Percentiles rank a stretch among this genome's conserved stretches.
Conservation (phyloP, 2,888 invertebrate genomes). For the Polia nebulosa region DNA sequence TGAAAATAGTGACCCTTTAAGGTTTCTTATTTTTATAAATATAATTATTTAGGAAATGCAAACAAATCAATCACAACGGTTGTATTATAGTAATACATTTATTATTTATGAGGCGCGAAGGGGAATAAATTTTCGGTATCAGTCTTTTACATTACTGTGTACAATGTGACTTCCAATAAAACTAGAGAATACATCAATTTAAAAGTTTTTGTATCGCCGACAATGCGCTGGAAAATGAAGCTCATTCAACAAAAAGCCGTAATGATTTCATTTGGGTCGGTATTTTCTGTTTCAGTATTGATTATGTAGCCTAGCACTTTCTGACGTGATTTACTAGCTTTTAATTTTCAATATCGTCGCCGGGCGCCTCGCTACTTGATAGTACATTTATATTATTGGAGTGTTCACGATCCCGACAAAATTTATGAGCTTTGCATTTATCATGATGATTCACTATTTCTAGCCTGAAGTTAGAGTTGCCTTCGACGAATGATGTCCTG, state of each 20-base stretch:
- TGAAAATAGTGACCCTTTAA: background rate
- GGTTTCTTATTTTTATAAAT: conserved; percentile 3
- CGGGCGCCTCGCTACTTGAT: conserved; percentile 38
- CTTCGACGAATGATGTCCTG: conserved; percentile 95
- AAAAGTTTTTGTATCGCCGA: conserved; percentile 1
- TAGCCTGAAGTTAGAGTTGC: conserved; percentile 94
- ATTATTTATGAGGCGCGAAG: background rate
- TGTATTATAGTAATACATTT: conserved; percentile 17
- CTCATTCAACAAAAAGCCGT: background rate
- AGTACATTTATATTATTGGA: conserved; percentile 60
- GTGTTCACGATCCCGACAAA: conserved; percentile 91
- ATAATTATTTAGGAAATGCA: conserved; percentile 30
- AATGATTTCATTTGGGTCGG: background rate
- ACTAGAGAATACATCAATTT: background rate
- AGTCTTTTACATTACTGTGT: conserved; percentile 37
- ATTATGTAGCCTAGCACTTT: conserved; percentile 17
- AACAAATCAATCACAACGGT: conserved; percentile 20
- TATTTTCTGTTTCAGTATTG: conserved; percentile 13
- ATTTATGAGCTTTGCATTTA: conserved; percentile 94
- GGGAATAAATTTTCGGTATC: conserved; percentile 20
- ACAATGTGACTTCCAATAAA: conserved; percentile 22
- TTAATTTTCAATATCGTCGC: conserved; percentile 44
- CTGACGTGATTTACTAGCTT: conserved; percentile 22
- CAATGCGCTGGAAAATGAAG: background rate
- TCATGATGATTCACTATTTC: conserved; percentile 95